phyloP scores from a whole-genome alignment of 2,797 vertebrate species.

The Hyperoplus immaculatus region DNA sequence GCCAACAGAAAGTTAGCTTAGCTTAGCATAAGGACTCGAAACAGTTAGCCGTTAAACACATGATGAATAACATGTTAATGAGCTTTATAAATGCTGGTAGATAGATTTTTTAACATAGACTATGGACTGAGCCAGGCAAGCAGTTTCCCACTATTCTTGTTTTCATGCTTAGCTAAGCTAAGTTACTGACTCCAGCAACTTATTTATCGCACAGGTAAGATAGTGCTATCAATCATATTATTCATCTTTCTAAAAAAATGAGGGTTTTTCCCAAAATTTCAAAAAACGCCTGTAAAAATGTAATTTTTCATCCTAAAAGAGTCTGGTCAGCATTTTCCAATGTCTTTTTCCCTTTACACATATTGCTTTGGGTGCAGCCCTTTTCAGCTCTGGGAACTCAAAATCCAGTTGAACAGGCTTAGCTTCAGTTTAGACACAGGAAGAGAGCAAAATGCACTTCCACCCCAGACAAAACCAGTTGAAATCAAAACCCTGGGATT shows the following conservation, averaged over 20 bases:
- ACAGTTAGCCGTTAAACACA: background rate
- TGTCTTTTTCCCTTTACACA: slow-evolving; percentile 40
- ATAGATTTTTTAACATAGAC: background rate
- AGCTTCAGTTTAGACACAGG: slow-evolving; percentile 59
- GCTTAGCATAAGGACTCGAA: background rate
- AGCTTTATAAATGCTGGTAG: background rate
- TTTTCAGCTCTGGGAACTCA: slow-evolving; percentile 40
- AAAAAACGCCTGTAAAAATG: background rate
- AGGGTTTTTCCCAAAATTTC: background rate
- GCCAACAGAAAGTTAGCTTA: background rate
- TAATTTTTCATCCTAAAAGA: slow-evolving; percentile 33
- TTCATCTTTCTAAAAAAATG: slow-evolving; percentile 13
- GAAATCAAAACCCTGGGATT: slow-evolving; percentile 77
- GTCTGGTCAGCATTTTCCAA: slow-evolving; percentile 50
- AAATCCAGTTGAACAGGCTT: slow-evolving; percentile 78
- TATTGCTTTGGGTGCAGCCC: slow-evolving; percentile 61
- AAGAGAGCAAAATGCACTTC: slow-evolving; percentile 65
- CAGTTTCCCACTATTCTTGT: background rate
- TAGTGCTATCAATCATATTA: background rate
- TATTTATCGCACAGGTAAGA: background rate
- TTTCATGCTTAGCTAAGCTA: background rate
- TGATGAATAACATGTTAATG: background rate
- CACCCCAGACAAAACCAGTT: slow-evolving; percentile 69
- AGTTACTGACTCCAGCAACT: background rate
- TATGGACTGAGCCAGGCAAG: background rate